Conservation (phyloP, 2,113 vertebrate species). For the Crotophaga sulcirostris region DNA sequence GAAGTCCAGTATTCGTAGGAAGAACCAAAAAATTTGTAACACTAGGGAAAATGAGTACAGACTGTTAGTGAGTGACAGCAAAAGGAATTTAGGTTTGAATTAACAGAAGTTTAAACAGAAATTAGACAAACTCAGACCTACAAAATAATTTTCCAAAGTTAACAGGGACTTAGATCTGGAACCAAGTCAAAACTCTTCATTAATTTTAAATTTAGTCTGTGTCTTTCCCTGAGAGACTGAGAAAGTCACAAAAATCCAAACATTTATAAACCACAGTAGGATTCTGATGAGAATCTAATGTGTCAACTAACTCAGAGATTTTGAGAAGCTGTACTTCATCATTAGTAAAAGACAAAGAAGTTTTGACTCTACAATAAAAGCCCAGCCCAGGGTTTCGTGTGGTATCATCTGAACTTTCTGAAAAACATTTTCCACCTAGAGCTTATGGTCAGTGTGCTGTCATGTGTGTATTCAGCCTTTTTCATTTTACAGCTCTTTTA, state of each 20-base stretch:
- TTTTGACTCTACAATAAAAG: background rate
- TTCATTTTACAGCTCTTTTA: background rate
- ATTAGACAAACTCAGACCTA: background rate
- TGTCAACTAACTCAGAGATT: background rate
- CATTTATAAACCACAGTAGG: background rate
- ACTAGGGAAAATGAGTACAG: conserved; percentile 67
- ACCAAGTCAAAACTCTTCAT: background rate
- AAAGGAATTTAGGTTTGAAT: background rate
- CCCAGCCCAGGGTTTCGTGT: background rate
- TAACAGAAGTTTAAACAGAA: background rate
- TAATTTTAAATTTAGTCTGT: background rate
- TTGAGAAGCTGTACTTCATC: background rate
- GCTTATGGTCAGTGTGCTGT: background rate
- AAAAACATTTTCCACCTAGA: background rate
- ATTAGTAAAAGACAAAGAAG: background rate
- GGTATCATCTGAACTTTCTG: background rate
- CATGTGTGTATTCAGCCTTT: background rate
- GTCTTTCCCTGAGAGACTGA: background rate
- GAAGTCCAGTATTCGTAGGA: conserved; percentile 72
- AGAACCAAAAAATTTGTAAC: conserved; percentile 80
- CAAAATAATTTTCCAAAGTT: background rate
- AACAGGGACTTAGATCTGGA: background rate
- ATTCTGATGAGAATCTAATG: background rate
- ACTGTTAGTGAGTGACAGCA: background rate
- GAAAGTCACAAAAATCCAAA: background rate